Conservation (phyloP, 2,113 vertebrate genomes). For the Mellivora capensis region DNA sequence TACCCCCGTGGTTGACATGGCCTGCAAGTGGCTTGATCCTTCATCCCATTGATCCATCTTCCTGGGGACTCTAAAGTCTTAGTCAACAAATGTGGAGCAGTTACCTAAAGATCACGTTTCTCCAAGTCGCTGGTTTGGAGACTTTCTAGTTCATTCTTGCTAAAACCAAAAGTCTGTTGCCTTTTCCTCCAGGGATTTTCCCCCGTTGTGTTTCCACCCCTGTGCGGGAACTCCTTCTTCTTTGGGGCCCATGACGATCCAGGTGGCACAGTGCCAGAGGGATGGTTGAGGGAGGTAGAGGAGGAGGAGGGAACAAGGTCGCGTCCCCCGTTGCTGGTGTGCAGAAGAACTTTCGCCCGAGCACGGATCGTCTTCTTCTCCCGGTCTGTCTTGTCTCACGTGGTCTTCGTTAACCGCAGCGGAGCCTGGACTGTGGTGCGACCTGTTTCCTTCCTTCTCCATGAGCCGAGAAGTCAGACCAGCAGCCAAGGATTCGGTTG, state of each 20-base stretch:
- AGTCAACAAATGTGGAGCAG: not conserved
- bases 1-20: not conserved
- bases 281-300: not conserved
- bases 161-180: not conserved
- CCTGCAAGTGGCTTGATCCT: not conserved
- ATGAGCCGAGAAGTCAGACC: not conserved
- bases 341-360: not conserved
- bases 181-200: not conserved
- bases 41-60: not conserved
- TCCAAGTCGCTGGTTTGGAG: not conserved
- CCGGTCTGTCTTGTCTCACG: not conserved
- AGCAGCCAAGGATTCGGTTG: not conserved
- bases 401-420: not conserved
- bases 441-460: not conserved
- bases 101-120: not conserved
- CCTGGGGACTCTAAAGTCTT: not conserved
- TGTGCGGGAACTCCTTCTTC: not conserved
- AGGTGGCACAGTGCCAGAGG: not conserved
- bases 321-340: too few relatives aligned
- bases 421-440: not conserved
- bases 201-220: not conserved
- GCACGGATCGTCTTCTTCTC: not conserved
- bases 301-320: fast-evolving
- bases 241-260: fast-evolving
- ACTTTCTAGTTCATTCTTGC: not conserved